These are phyloP conservation scores for Tetranychus piercei DNA, from an alignment of 2,888 invertebrate genomes.

Conservation along the genomic window DNA sequence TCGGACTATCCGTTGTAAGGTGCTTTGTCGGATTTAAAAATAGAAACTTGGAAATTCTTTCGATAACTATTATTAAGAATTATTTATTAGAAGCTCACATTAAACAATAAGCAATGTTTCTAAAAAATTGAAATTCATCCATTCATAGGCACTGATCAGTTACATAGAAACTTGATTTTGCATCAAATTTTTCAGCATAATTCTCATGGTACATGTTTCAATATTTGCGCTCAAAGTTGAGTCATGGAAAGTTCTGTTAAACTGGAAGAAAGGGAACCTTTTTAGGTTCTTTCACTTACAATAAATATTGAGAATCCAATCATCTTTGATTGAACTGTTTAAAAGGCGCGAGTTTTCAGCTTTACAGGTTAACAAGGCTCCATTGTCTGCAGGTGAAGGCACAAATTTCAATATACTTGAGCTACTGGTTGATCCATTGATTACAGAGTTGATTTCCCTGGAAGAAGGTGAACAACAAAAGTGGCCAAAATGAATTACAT, in stretches of 20 bases:
- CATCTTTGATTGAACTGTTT: constrained; percentile 11
- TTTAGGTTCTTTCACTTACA: constrained; percentile 8
- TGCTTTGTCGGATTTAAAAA: no score
- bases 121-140: no score
- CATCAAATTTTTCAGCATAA: background rate
- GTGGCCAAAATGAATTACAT: background rate
- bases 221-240: no score
- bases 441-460: background rate
- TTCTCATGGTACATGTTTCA: background rate
- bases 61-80: no score
- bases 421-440: constrained; percentile 3
- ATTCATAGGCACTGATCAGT: no score
- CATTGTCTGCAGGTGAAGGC: constrained; percentile 7
- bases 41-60: no score
- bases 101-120: no score
- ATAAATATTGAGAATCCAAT: constrained; percentile 10
- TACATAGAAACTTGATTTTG: no score
- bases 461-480: background rate
- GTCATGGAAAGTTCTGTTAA: no score
- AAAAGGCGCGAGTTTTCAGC: constrained; percentile 6
- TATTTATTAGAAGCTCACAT: no score
- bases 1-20: no score
- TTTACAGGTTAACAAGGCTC: constrained; percentile 10
- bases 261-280: no score
- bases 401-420: constrained; percentile 8